Evolutionary conservation across 1,140 invertebrate species (phyloP), one percentile per base, ranked within the genome.

Genomic region (Drosophila pachea): DNA sequence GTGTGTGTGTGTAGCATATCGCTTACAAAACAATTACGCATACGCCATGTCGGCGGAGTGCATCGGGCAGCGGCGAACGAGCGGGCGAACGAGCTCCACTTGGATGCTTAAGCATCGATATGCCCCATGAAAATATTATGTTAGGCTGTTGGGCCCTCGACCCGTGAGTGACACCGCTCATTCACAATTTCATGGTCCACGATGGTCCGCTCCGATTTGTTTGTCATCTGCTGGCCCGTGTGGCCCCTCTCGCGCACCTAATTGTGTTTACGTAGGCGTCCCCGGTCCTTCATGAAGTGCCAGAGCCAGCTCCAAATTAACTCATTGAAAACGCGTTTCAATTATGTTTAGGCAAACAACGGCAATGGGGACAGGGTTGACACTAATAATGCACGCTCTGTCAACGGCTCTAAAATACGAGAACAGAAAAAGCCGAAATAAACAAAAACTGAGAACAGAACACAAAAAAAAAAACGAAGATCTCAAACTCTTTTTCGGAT

Each of bases 241-340:
- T 47, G 59, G 52, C 54, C 58, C 54, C 66, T 61, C 33, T 59
- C 55, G 59, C 59, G 76, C 81, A 79, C 76, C 78, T 87, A 87
- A 87, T 87, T 87, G 84, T 87, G 83, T 87, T 87, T 87, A 87
- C 76, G 78, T 81, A 83, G 60, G 71, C 84, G 83, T 79, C 68
- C 62, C 33, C 36, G 60, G 31, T 64, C 35, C 68, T 64, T 59
- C 48, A 50, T 56, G 42, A 63, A 72, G 65, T 68, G 65, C 47
- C 47, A 22, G 22, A 29, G 35, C 50, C 54, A 65, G 67, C 67
- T 67, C 63, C 58, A 86, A 86, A 86, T 86, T 86, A 86, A 86
- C 82, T 67, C 81, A 86, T 86, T 86, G 81, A 86, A 63, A 71
- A 74, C 74, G 71, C 82, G 65, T 81, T 86, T 86, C 82, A 86